Conservation (phyloP, 1,140 invertebrate species). For the Potamilus streckersoni region DNA sequence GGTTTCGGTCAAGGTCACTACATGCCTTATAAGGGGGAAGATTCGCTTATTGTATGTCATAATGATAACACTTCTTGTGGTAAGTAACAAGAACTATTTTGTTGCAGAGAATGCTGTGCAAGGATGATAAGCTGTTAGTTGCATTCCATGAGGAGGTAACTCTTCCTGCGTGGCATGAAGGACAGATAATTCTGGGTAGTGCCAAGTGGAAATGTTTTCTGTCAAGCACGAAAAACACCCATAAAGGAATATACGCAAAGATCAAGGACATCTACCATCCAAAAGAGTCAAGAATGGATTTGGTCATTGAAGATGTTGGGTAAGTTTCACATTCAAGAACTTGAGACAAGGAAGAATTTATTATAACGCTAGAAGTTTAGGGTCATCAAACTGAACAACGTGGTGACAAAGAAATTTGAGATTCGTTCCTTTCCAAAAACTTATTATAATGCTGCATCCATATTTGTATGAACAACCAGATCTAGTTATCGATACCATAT, state of each 20-base stretch:
- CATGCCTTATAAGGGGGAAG: too few relatives aligned
- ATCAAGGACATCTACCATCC: slow-evolving; percentile 6
- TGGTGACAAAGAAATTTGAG: too few relatives aligned
- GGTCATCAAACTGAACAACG: too few relatives aligned
- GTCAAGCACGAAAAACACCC: slow-evolving; percentile 1
- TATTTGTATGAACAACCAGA: too few relatives aligned
- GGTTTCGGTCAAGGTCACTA: too few relatives aligned
- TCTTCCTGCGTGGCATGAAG: slow-evolving; percentile 5
- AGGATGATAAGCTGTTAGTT: slow-evolving; percentile 11
- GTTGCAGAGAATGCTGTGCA: slow-evolving; percentile 11
- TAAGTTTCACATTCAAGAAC: neutral
- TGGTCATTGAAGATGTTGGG: slow-evolving; percentile 9
- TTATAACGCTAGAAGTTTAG: too few relatives aligned
- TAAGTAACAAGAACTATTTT: neutral
- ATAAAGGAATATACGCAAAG: slow-evolving; percentile 13
- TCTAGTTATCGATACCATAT: too few relatives aligned
- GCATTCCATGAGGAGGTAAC: slow-evolving; percentile 1
- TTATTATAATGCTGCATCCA: too few relatives aligned
- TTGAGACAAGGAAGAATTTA: too few relatives aligned
- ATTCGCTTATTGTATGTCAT: too few relatives aligned
- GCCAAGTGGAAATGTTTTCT: slow-evolving; percentile 16
- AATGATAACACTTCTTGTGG: too few relatives aligned
- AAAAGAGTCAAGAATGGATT: slow-evolving; percentile 5
- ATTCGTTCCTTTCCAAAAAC: too few relatives aligned
- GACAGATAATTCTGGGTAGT: slow-evolving; percentile 12